phyloP scores from a whole-genome alignment of 2,113 vertebrate genomes.

The Pseudolaguvia tuberculata region DNA sequence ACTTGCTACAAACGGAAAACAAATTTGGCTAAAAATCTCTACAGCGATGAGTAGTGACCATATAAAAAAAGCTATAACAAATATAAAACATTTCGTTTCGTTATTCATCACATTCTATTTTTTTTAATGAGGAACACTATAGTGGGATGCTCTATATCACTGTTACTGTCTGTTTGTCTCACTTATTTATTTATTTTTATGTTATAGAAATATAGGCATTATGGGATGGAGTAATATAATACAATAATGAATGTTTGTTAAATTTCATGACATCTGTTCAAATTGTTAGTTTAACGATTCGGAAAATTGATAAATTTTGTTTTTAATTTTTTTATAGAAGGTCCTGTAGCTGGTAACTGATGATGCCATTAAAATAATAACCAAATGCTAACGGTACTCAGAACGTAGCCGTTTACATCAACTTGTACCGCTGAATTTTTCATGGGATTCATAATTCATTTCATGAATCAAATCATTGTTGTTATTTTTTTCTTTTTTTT shows the following conservation, averaged over 20 bases:
- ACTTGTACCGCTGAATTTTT: background rate
- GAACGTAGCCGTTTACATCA: background rate
- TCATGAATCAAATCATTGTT: background rate
- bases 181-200: slow-evolving; percentile 6
- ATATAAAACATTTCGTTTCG: no score
- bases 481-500: background rate
- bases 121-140: background rate
- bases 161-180: background rate
- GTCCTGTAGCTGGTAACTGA: background rate
- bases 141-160: background rate
- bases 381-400: background rate
- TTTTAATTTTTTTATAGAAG: background rate
- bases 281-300: slow-evolving; percentile 3
- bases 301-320: background rate
- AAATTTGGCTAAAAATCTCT: no score
- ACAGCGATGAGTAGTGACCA: no score
- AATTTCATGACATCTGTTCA: background rate
- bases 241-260: background rate
- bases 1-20: no score
- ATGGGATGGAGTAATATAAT: slow-evolving; percentile 1
- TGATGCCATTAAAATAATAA: background rate
- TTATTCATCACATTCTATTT: background rate
- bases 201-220: background rate
- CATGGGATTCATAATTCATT: background rate
- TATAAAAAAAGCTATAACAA: no score